Conservation (phyloP, 1,140 invertebrate species). For the Nylanderia fulva region DNA sequence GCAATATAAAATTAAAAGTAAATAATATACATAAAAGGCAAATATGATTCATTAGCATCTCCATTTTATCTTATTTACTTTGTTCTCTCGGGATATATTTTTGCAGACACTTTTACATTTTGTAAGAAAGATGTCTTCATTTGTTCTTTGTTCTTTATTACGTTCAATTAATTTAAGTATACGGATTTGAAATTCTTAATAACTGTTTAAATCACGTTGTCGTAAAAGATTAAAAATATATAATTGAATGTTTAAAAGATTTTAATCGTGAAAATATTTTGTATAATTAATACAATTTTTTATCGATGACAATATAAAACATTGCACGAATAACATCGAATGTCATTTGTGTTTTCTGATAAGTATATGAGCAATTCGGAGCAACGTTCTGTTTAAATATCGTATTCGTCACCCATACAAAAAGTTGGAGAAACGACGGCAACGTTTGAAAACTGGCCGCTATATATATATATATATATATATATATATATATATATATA, state of each 20-base stretch:
- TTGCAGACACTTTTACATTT: background rate
- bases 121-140: background rate
- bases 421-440: background rate
- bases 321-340: background rate
- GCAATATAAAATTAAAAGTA: background rate
- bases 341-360: background rate
- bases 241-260: background rate
- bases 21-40: background rate
- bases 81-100: background rate
- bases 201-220: background rate
- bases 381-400: background rate
- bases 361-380: background rate
- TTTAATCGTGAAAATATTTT: background rate
- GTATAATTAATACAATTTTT: background rate
- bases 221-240: background rate
- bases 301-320: no score
- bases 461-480: no score
- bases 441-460: background rate
- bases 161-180: background rate
- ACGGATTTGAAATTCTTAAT: background rate
- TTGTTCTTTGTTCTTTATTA: background rate
- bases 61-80: no score
- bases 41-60: background rate
- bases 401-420: background rate
- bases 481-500: no score